Evolutionary conservation across 1,140 invertebrate genomes (phyloP).

Genomic region (Drosophila santomea): DNA sequence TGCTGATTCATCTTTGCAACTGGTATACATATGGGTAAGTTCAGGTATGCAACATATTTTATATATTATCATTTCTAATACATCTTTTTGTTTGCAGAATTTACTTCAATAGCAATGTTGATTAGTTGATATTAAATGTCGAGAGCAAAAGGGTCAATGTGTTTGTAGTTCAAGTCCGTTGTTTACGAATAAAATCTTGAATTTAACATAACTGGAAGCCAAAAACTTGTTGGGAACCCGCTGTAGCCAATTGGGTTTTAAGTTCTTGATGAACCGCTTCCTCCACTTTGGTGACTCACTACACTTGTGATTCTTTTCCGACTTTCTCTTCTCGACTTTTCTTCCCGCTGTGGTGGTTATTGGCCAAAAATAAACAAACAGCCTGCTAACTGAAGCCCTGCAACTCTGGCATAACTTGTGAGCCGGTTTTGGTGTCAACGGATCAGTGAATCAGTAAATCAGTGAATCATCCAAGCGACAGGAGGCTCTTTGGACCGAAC

Average conservation of each 20-base stretch:
- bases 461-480: background rate
- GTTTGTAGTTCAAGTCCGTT: background rate
- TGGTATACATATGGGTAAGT: too few species aligned
- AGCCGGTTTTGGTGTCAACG: slow-evolving; percentile 24
- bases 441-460: slow-evolving; percentile 2
- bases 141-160: too few species aligned
- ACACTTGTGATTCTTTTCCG: background rate
- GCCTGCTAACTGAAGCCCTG: slow-evolving; percentile 11
- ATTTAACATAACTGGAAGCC: slow-evolving; percentile 5
- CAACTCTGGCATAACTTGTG: background rate
- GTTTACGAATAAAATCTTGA: background rate
- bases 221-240: slow-evolving; percentile 14
- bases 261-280: slow-evolving; percentile 5
- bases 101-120: too few species aligned
- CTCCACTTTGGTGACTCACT: slow-evolving; percentile 14
- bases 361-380: slow-evolving; percentile 37
- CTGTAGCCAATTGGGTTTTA: slow-evolving; percentile 15
- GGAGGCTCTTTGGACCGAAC: background rate
- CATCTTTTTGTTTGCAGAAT: background rate
- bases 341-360: background rate
- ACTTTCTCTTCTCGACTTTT: slow-evolving; percentile 32
- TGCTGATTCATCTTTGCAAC: too few species aligned
- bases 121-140: too few species aligned
- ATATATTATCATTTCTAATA: background rate
- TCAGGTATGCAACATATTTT: too few species aligned